These are phyloP conservation scores for Melinaea menophilus DNA, from an alignment of 2,888 invertebrate genomes.

Conservation along the genomic window DNA sequence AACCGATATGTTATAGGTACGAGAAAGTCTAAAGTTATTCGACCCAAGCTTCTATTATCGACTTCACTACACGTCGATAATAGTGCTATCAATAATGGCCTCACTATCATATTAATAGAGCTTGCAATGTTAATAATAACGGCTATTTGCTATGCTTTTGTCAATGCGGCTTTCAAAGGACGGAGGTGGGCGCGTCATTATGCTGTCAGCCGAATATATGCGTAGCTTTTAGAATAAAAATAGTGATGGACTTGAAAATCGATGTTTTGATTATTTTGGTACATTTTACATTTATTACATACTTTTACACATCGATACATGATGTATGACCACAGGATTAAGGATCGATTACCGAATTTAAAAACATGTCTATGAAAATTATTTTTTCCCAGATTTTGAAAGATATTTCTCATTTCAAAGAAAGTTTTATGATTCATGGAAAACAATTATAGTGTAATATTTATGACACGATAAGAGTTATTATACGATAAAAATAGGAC, in stretches of 20 bases:
- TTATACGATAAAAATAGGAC: slow-evolving; percentile 13
- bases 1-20: slow-evolving; percentile 3
- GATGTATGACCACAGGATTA: too few species aligned
- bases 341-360: too few species aligned
- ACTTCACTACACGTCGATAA: slow-evolving; percentile 30
- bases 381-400: too few species aligned
- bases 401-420: too few species aligned
- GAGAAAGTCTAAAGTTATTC: slow-evolving; percentile 16
- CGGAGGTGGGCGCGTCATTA: slow-evolving; percentile 70
- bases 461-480: too few species aligned
- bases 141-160: slow-evolving; percentile 72
- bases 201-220: slow-evolving; percentile 55
- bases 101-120: slow-evolving; percentile 61
- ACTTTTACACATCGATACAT: neutral
- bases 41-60: slow-evolving; percentile 18
- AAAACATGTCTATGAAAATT: too few species aligned
- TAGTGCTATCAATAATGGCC: slow-evolving; percentile 43
- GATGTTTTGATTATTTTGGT: slow-evolving; percentile 29
- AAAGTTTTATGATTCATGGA: too few species aligned
- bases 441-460: too few species aligned
- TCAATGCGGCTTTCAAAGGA: slow-evolving; percentile 66
- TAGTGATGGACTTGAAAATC: slow-evolving; percentile 41
- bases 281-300: neutral
- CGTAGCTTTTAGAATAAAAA: slow-evolving; percentile 39
- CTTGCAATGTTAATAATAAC: slow-evolving; percentile 59